phyloP scores from a whole-genome alignment of 2,797 vertebrate species.

The Gymnothorax reevesii region DNA sequence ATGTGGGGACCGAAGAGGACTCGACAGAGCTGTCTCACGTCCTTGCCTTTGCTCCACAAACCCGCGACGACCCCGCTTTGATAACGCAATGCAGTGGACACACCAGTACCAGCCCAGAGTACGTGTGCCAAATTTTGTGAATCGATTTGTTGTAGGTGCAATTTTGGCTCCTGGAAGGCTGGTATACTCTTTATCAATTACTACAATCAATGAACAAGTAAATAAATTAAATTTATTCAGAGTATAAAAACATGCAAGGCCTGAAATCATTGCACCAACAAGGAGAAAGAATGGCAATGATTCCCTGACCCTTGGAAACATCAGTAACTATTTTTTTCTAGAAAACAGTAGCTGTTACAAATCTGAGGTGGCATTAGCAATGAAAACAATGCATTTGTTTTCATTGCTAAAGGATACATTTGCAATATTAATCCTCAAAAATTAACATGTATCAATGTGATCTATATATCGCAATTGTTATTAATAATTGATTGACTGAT shows the following conservation, averaged over 20 bases:
- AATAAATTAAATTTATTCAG: background rate
- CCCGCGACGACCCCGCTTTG: conserved; percentile 28
- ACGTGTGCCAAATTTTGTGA: conserved; percentile 11
- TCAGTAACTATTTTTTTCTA: background rate
- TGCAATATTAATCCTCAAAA: background rate
- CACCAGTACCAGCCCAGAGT: conserved; percentile 35
- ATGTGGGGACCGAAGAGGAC: conserved; percentile 33
- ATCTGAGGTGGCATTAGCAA: background rate
- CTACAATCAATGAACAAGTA: background rate
- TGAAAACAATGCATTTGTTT: background rate
- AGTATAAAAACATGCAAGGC: background rate
- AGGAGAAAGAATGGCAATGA: background rate
- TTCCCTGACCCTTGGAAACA: background rate
- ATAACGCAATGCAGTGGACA: conserved; percentile 22
- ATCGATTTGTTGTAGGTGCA: no score
- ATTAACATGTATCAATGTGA: background rate
- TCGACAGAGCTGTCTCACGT: conserved; percentile 13
- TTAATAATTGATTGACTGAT: background rate
- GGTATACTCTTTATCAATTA: background rate
- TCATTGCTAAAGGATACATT: background rate
- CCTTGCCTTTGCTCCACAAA: conserved; percentile 28
- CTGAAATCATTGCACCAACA: background rate
- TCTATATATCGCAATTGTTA: background rate
- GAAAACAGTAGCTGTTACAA: background rate
- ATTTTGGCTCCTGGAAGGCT: background rate